Evolutionary conservation across 2,113 vertebrate genomes (phyloP), one percentile per base, ranked within the genome.

Genomic region (Cygnus atratus): DNA sequence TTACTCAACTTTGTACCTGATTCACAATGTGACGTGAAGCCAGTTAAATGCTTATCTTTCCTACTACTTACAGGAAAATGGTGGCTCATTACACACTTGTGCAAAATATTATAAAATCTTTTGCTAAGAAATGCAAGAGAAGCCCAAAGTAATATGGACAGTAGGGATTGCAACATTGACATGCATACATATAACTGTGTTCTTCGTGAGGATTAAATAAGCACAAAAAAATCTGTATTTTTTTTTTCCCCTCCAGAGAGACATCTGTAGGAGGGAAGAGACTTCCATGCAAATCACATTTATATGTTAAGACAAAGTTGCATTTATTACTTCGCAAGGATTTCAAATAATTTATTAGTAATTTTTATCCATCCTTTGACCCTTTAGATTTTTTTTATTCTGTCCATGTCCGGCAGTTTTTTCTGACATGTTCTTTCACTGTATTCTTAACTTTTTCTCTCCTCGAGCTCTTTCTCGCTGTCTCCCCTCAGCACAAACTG

Each of bases 11-110:
- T 68, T 73, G 73, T 11, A 70, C 57, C 73, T 57, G 21, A 20
- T 33, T 67, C 44, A 0, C 7, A 26, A 0, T 8, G 1, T 1
- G 39, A n/a, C 19, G 13, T 2, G 39, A 35, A 79, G 39, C 29
- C 24, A 2, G 31, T 28, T 58, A 11, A 0, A 1, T 2, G 11
- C 39, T 70, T n/a, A 1, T 14, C 37, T 14, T 85, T 57, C 39
- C 67, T 4, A 2, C 33, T 14, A 54, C 35, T 37, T 39, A 9
- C 35, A 52, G 24, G 37, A 39, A 46, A 46, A 3, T 2, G 7
- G 11, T 2, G 1, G 35, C 37, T 66, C 13, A 0, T 48, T 13
- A 10, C 9, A 8, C 11, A 1, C 28, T 44, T 41, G 25, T 17
- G 11, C 8, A 7, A 15, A 66, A 15, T 9, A 4, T 8, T 24